These are phyloP conservation scores for Bradypodion pumilum DNA, from an alignment of 2,797 vertebrate genomes.

Conservation along the genomic window DNA sequence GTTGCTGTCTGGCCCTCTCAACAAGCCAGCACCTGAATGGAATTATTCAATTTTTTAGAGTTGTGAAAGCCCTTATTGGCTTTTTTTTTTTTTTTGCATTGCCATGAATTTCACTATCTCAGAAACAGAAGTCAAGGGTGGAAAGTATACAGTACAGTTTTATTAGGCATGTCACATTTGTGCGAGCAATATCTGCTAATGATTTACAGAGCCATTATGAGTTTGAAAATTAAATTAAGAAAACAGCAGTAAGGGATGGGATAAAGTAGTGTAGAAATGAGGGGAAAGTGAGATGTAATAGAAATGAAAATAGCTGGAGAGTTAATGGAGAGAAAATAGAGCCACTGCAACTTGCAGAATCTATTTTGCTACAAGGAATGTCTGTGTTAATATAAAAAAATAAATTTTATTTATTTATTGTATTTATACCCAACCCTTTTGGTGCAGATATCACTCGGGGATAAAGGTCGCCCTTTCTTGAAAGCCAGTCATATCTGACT, in stretches of 20 bases:
- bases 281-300: slow-evolving; percentile 13
- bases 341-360: background rate
- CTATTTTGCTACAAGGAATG: background rate
- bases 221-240: slow-evolving; percentile 36
- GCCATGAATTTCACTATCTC: background rate
- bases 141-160: slow-evolving; percentile 3
- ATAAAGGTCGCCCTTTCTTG: too few relatives aligned
- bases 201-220: slow-evolving; percentile 23
- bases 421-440: too few relatives aligned
- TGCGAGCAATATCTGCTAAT: slow-evolving; percentile 20
- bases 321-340: background rate
- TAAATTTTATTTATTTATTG: too few relatives aligned
- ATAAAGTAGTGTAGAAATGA: background rate
- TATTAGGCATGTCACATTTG: slow-evolving; percentile 15
- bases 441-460: too few relatives aligned
- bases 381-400: background rate
- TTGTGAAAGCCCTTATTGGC: background rate
- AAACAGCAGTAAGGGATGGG: slow-evolving; percentile 9
- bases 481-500: too few relatives aligned
- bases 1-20: background rate
- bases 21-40: background rate
- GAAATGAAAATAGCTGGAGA: background rate
- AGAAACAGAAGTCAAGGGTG: background rate
- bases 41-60: background rate
- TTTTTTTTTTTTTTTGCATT: slow-evolving; percentile 16